phyloP scores from a whole-genome alignment of 53 echinoderm and acorn worm genomes.

The Paracentrotus lividus region DNA sequence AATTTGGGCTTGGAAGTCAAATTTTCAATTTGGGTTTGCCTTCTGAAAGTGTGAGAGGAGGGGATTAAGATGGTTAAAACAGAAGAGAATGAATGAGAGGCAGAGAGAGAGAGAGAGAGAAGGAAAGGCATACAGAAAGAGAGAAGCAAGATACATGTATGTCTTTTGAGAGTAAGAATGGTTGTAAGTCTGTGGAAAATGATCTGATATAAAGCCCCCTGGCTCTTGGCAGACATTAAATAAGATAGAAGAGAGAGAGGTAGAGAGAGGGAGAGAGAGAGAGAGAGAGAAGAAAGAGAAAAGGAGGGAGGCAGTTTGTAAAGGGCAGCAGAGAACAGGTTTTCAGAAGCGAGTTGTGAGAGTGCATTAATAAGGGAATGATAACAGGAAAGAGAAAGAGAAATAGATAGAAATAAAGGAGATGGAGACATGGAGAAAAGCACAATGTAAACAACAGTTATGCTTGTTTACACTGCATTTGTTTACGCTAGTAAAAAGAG shows the following conservation, averaged over 20 bases:
- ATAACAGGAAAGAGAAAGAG: no score
- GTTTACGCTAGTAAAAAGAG: no score
- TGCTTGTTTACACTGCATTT: no score
- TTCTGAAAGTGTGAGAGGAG: conserved; percentile 16
- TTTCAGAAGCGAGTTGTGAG: no score
- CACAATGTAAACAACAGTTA: no score
- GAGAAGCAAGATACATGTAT: no score
- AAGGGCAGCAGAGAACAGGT: background rate
- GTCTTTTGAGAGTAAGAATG: no score
- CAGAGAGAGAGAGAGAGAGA: background rate
- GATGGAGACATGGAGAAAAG: no score
- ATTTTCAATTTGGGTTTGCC: conserved; percentile 24
- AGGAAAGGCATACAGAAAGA: background rate
- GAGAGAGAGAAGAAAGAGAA: background rate
- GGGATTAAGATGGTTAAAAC: background rate
- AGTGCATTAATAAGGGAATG: no score
- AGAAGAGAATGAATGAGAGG: background rate
- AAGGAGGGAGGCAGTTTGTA: background rate
- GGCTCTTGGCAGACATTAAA: background rate
- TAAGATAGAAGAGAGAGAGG: background rate
- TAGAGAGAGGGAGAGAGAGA: background rate
- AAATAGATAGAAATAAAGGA: no score
- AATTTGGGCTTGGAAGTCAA: conserved; percentile 66
- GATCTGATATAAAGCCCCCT: no score
- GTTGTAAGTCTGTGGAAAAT: no score